Conservation (phyloP, 2,888 invertebrate genomes). For the Enchytraeus crypticus region DNA sequence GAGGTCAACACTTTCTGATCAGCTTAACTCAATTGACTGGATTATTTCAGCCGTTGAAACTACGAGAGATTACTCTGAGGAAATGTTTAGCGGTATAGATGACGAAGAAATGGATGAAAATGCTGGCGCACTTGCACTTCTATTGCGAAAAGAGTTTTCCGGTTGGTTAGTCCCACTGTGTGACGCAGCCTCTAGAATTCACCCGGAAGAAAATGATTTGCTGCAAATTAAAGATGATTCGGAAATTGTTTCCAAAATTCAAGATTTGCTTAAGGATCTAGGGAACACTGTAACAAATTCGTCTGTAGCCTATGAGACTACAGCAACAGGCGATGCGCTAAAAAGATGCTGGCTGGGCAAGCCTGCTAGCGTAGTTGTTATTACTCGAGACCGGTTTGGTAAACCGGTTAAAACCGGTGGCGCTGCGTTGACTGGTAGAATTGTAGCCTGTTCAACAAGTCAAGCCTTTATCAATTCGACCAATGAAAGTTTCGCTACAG, state of each 20-base stretch:
- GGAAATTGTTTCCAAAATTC: slow-evolving; percentile 35
- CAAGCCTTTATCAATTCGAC: too few relatives aligned
- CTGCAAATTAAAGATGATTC: slow-evolving; percentile 44
- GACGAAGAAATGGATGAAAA: too few relatives aligned
- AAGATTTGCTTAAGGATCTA: slow-evolving; percentile 37
- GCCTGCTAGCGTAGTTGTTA: slow-evolving; percentile 44
- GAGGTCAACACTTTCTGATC: too few relatives aligned
- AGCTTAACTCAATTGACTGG: too few relatives aligned
- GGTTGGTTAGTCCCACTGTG: slow-evolving; percentile 39
- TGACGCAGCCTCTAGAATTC: slow-evolving; percentile 20
- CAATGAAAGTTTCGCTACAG: too few relatives aligned
- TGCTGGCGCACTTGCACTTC: slow-evolving; percentile 50
- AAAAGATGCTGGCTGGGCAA: slow-evolving; percentile 42
- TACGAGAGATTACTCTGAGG: too few relatives aligned
- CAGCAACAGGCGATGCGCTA: slow-evolving; percentile 48
- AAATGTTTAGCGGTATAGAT: too few relatives aligned
- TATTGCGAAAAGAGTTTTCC: slow-evolving; percentile 52
- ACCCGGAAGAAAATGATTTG: slow-evolving; percentile 47
- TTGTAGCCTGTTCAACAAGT: too few relatives aligned
- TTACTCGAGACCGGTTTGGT: slow-evolving; percentile 44
- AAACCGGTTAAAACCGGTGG: slow-evolving; percentile 45
- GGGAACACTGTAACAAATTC: slow-evolving; percentile 47
- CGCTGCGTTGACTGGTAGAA: slow-evolving; percentile 38
- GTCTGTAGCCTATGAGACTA: slow-evolving; percentile 47
- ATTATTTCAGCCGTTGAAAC: too few relatives aligned